Evolutionary conservation across 2,888 invertebrate genomes (phyloP), one percentile per base, ranked within the genome.

Genomic region (Xestoiulus laeticollis): DNA sequence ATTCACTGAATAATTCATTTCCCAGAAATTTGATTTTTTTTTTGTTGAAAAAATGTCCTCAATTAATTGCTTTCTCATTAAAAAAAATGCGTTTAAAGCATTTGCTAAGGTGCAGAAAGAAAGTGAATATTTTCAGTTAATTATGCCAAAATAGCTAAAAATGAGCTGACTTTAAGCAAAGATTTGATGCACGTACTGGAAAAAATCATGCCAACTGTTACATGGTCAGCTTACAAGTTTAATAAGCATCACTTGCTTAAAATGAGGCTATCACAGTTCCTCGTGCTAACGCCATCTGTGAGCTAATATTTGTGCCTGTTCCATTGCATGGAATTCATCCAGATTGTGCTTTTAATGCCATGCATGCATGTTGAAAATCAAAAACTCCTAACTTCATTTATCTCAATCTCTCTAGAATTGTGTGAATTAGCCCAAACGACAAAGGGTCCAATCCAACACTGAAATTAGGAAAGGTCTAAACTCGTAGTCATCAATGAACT

Each of bases 391-490:
- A 78, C 78, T 78, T 78, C 78, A 10, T 26, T 32, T 78, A 78
- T 78, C 78, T 78, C 78, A 78, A 30, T 78, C 78, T 78, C 30
- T 78, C 78, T 78, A 78, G 78, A 30, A 78, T 78, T 78, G 78
- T 78, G 78, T 26, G 26, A 16, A 78, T 78, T 78, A 8, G 78
- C 78, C 78, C 78, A 32, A 78, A 26, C 26, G 30, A 78, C 78
- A 78, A 30, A 78, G 78, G 78, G 30, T 78, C 78, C 30, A 78
- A 78, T 30, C 30, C 78, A 30, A 78, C 78, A 78, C 78, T 30
- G 78, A 78, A 78, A 78, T 78, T 78, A 78, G 78, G 78, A 78
- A 78, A 78, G 78, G 78, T 78, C 78, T 78, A 78, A 14, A 78
- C 26, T 78, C 78, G 30, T 78, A 78, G 78, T 78, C 30, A 30